These are phyloP conservation scores for Polydrusus pterygomalis DNA, from an alignment of 2,888 invertebrate genomes.

Conservation along the genomic window DNA sequence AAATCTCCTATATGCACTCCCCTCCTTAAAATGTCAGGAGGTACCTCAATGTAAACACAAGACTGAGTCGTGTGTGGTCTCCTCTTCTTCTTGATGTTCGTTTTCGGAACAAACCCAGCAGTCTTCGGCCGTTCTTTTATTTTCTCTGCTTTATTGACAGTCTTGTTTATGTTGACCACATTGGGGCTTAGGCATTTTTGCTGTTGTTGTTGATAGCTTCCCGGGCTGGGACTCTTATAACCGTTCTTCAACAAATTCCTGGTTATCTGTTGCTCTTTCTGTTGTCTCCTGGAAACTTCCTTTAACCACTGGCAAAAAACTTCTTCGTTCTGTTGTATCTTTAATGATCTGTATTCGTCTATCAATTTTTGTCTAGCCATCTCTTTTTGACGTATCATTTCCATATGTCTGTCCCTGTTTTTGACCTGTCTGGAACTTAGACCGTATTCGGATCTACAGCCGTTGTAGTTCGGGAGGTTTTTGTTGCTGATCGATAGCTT, in stretches of 20 bases:
- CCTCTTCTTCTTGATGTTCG: conserved; percentile 58
- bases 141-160: conserved; percentile 59
- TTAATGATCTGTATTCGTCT: conserved; percentile 67
- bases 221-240: conserved; percentile 28
- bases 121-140: conserved; percentile 65
- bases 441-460: conserved; percentile 75
- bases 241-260: neutral
- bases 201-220: neutral
- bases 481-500: conserved; percentile 65
- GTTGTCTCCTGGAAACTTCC: conserved; percentile 64
- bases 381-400: conserved; percentile 70
- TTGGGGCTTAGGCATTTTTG: conserved; percentile 59
- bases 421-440: conserved; percentile 72
- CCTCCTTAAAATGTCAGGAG: conserved; percentile 62
- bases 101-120: conserved; percentile 61
- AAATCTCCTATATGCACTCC: conserved; percentile 67
- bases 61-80: conserved; percentile 65
- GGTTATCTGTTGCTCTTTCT: conserved; percentile 48
- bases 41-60: conserved; percentile 68
- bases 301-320: conserved; percentile 75
- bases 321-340: conserved; percentile 72
- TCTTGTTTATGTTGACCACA: conserved; percentile 59
- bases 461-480: conserved; percentile 74
- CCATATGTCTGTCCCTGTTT: conserved; percentile 69
- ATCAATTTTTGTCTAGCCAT: conserved; percentile 71